Evolutionary conservation across 2,888 invertebrate species (phyloP).

Genomic region (Drosophila diplacantha): DNA sequence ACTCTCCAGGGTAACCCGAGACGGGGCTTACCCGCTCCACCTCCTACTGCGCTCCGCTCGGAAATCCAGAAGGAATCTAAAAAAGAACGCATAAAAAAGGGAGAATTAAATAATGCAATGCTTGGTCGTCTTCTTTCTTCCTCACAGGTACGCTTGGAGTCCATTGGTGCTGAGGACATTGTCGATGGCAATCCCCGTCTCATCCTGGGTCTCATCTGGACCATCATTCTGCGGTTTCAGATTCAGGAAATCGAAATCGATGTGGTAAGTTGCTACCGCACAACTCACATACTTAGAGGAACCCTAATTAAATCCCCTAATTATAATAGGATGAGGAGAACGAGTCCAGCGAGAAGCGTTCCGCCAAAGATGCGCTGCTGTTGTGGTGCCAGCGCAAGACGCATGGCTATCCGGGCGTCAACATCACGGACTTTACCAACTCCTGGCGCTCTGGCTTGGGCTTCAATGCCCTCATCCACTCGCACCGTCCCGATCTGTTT

Average conservation of each 20-base stretch:
- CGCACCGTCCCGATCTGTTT: conserved; percentile 97
- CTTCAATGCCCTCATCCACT: conserved; percentile 98
- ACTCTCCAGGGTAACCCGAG: conserved; percentile 32
- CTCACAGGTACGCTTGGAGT: conserved; percentile 94
- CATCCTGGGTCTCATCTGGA: conserved; percentile 99
- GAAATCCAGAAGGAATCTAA: conserved; percentile 10
- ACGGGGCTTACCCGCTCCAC: conserved; percentile 36
- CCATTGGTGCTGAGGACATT: conserved; percentile 99
- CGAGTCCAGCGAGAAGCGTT: conserved; percentile 97
- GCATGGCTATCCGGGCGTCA: conserved; percentile 92
- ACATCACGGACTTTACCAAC: conserved; percentile 92
- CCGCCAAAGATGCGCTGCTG: conserved; percentile 98
- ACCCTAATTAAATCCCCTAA: background rate
- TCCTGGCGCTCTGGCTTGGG: conserved; percentile 98
- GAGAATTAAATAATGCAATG: conserved; percentile 37
- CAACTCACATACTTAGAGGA: background rate
- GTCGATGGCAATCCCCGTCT: conserved; percentile 98
- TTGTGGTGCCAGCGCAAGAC: conserved; percentile 99
- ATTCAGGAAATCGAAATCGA: conserved; percentile 99
- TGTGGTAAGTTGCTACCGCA: conserved; percentile 82
- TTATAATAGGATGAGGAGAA: conserved; percentile 90
- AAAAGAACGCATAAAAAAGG: conserved; percentile 10
- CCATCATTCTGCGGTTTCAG: conserved; percentile 98
- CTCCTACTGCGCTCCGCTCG: no score
- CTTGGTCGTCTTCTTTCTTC: conserved; percentile 5